Base-by-base conservation (phyloP, 2,113 vertebrate genomes). In the Myrmophylax atrothorax region DNA sequence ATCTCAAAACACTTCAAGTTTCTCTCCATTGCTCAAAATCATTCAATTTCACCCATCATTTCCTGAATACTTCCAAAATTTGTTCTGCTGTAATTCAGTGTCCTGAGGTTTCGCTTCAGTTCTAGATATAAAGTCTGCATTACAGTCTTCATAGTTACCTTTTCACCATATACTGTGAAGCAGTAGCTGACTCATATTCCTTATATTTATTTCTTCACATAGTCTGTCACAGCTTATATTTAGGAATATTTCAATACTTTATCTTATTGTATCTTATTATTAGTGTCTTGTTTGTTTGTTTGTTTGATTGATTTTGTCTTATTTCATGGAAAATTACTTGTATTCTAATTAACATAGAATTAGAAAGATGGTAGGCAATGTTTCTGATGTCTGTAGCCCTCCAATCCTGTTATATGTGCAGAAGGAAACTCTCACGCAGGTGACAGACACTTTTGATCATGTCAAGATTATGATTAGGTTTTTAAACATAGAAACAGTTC, bases 41-140 rank as follows among this genome's bases (percentile, higher is more conserved):
- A 79, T 93, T 95, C 68, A 60, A 94, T 97, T 97, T 96, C 94
- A 97, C 60, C 92, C 89, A 93, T 90, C 90, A 90, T 94, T 96
- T 96, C 75, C 72, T 58, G 15, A 72, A 84, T 63, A 67, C 16
- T 95, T 92, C 56, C 53, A 94, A 91, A 95, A 76, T 92, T 87
- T 93, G 28, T 94, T 94, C 87, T 91, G 78, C 79, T 91, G 90
- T 88, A 93, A 91, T 88, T 90, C 60, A 78, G 25, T 50, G 24
- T 88, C 40, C 52, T 86, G 50, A 75, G 37, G 56, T 86, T 64
- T 93, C 47, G 75, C 25, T 92, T 89, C 46, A 81, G 33, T 82
- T 46, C 33, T 70, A 81, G 19, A 46, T 69, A 70, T 60, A 94
- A 14, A 29, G n/a, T 64, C 47, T 93, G 33, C 35, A 46, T 66